A percentile compares a stretch with the other conserved stretches of the same genome.
Conservation (phyloP, 2,113 vertebrate genomes). For the Murina feae region DNA sequence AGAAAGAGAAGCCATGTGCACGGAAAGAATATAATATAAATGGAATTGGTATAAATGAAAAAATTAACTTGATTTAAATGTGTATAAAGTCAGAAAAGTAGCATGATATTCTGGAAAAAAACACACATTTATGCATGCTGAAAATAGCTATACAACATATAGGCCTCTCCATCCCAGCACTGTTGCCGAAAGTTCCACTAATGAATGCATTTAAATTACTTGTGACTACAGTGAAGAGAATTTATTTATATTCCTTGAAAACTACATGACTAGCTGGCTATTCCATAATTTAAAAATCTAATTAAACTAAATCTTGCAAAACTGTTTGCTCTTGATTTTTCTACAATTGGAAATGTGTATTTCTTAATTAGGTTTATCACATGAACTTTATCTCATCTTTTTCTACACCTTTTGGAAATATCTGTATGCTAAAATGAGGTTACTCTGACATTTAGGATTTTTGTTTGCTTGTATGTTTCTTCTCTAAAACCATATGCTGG, state of each 20-base stretch:
- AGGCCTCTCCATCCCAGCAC: neutral
- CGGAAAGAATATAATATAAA: neutral
- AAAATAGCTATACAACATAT: neutral
- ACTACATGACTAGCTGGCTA: neutral
- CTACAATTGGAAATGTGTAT: neutral
- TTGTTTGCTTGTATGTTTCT: conserved; percentile 7
- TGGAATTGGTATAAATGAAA: neutral
- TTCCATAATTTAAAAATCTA: neutral
- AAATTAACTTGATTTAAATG: neutral
- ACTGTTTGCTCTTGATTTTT: neutral
- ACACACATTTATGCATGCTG: neutral
- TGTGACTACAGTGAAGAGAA: neutral
- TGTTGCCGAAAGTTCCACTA: neutral
- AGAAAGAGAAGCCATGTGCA: neutral
- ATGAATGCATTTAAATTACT: neutral
- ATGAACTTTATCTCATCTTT: neutral
- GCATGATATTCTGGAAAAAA: neutral
- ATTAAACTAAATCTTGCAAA: neutral
- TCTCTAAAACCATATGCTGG: conserved; percentile 32
- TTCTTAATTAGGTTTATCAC: neutral
- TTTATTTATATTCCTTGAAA: neutral
- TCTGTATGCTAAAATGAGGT: neutral
- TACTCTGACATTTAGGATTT: conserved; percentile 45
- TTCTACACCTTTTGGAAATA: neutral
- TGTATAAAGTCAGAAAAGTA: neutral